Evolutionary conservation across 2,113 vertebrate genomes (phyloP).

Genomic region (Xiphophorus maculatus): DNA sequence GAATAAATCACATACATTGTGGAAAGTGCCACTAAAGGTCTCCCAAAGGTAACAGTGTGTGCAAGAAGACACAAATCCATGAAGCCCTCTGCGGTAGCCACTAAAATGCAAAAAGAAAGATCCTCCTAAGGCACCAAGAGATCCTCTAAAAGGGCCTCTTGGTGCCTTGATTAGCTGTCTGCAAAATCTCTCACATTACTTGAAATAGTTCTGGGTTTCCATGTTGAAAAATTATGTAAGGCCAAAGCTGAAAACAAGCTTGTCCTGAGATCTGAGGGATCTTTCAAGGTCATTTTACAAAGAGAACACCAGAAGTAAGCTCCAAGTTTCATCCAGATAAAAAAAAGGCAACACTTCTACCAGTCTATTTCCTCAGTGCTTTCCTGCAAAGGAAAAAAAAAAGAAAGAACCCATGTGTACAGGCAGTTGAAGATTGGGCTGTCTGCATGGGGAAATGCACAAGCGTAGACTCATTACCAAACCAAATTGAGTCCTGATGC

Average conservation of each 20-base stretch:
- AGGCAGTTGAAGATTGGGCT: slow-evolving; percentile 78
- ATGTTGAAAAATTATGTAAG: not conserved
- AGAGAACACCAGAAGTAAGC: slow-evolving; percentile 67
- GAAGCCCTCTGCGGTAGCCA: not conserved
- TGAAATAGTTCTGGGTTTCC: slow-evolving; percentile 3
- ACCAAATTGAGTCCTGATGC: slow-evolving; percentile 82
- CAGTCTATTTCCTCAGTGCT: slow-evolving; percentile 74
- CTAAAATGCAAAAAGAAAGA: slow-evolving; percentile 13
- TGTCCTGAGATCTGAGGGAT: slow-evolving; percentile 55
- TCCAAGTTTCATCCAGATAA: slow-evolving; percentile 73
- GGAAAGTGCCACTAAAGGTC: not conserved
- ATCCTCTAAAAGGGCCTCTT: not conserved
- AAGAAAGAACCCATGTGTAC: slow-evolving; percentile 73
- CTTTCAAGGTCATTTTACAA: slow-evolving; percentile 70
- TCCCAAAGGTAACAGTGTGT: not conserved
- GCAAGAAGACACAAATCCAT: not conserved
- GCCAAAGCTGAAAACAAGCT: slow-evolving; percentile 16
- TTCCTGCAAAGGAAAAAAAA: slow-evolving; percentile 74
- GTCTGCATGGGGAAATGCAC: slow-evolving; percentile 81
- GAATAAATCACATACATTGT: not conserved
- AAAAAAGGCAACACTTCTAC: slow-evolving; percentile 79
- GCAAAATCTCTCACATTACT: slow-evolving; percentile 34
- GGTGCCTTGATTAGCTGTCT: not conserved
- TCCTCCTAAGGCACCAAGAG: not conserved
- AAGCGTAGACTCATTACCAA: slow-evolving; percentile 82